These are phyloP conservation scores for Aviceda cuculoides DNA, from an alignment of 2,797 vertebrate species.

Conservation along the genomic window DNA sequence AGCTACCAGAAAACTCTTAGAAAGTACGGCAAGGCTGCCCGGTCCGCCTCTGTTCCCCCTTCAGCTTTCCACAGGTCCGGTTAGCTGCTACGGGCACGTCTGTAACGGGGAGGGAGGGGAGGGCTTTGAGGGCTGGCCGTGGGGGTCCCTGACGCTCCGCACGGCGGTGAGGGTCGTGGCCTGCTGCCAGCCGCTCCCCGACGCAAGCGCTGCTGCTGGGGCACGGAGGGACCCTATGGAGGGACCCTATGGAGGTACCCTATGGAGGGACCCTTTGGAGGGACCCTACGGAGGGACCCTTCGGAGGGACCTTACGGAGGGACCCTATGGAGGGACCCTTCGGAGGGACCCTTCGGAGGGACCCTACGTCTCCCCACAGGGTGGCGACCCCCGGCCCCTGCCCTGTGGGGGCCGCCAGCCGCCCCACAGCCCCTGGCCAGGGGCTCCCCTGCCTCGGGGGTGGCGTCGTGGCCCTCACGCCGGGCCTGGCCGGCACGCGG, in stretches of 20 bases:
- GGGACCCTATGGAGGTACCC: too few species aligned
- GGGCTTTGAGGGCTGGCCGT: too few species aligned
- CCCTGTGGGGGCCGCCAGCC: background rate
- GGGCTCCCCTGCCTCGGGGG: background rate
- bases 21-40: background rate
- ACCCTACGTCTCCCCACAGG: background rate
- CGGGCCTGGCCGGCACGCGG: rapidly evolving
- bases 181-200: background rate
- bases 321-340: too few species aligned
- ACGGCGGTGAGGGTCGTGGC: background rate
- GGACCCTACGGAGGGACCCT: too few species aligned
- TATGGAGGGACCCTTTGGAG: too few species aligned
- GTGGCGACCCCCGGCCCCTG: background rate
- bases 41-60: background rate
- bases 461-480: rapidly evolving
- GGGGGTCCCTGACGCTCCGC: background rate
- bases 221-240: background rate
- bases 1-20: background rate
- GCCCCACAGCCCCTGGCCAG: background rate
- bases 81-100: too few species aligned
- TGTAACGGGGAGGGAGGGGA: rapidly evolving
- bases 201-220: background rate
- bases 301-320: background rate
- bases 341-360: too few species aligned
- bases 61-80: background rate